phyloP scores from a whole-genome alignment of 53 echinoderm and acorn worm species.

The Glandiceps talaboti region DNA sequence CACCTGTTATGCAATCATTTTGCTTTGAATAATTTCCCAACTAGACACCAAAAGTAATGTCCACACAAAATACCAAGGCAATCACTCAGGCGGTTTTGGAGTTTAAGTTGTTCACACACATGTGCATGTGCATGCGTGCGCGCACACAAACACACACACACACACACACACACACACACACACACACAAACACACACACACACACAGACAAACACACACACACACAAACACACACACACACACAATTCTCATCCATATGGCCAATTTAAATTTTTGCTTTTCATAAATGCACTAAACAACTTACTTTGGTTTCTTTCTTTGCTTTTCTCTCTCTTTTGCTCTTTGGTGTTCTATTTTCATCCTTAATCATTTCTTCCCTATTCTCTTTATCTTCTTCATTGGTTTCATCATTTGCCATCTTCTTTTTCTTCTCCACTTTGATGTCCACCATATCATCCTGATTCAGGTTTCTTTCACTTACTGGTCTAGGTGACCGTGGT shows the following conservation, averaged over 20 bases:
- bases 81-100: too few relatives aligned
- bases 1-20: too few relatives aligned
- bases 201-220: too few relatives aligned
- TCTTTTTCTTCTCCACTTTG: conserved; percentile 1
- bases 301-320: not conserved
- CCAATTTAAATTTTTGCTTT: not conserved
- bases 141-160: too few relatives aligned
- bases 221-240: too few relatives aligned
- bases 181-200: not conserved
- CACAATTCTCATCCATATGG: too few relatives aligned
- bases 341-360: not conserved
- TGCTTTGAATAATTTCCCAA: too few relatives aligned
- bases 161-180: not conserved
- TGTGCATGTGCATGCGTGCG: too few relatives aligned
- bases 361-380: not conserved
- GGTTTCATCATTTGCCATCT: not conserved
- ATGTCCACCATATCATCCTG: not conserved
- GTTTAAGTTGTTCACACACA: too few relatives aligned
- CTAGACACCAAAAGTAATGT: too few relatives aligned
- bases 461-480: conserved; percentile 3
- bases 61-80: too few relatives aligned
- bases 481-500: not conserved
- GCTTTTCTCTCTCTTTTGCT: not conserved
- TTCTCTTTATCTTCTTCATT: not conserved
- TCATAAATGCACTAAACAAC: not conserved